These are phyloP conservation scores for Muscicapa comitata DNA, from an alignment of 2,797 vertebrate genomes.

Conservation along the genomic window DNA sequence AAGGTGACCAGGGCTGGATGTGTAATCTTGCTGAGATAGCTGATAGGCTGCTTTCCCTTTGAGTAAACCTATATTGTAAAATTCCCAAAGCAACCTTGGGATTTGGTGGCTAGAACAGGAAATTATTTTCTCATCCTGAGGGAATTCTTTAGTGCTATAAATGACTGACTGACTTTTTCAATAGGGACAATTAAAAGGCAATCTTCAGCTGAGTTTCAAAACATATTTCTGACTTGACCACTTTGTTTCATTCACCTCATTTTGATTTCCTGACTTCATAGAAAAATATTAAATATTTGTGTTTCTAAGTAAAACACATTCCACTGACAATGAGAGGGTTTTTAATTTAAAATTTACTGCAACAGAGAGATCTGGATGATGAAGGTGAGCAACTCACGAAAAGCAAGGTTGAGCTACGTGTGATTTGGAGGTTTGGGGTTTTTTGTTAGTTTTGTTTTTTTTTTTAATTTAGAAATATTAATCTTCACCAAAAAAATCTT, in stretches of 20 bases:
- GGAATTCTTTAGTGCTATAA: not conserved
- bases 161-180: not conserved
- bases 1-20: not conserved
- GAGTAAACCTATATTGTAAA: not conserved
- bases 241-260: not conserved
- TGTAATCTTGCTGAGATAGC: not conserved
- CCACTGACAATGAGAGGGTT: not conserved
- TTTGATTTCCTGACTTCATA: not conserved
- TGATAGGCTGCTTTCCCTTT: not conserved
- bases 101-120: not conserved
- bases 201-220: not conserved
- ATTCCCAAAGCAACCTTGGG: not conserved
- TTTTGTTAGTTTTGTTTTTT: rapidly evolving
- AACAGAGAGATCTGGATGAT: not conserved
- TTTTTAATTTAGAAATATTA: not conserved
- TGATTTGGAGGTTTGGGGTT: rapidly evolving
- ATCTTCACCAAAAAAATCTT: not conserved
- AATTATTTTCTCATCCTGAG: not conserved
- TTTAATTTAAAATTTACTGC: not conserved
- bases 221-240: not conserved
- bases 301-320: not conserved
- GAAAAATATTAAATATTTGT: not conserved
- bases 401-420: not conserved
- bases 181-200: not conserved
- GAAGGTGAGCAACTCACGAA: not conserved